These are phyloP conservation scores for Hystrix cristata DNA, from an alignment of 2,113 vertebrate species.

Conservation along the genomic window DNA sequence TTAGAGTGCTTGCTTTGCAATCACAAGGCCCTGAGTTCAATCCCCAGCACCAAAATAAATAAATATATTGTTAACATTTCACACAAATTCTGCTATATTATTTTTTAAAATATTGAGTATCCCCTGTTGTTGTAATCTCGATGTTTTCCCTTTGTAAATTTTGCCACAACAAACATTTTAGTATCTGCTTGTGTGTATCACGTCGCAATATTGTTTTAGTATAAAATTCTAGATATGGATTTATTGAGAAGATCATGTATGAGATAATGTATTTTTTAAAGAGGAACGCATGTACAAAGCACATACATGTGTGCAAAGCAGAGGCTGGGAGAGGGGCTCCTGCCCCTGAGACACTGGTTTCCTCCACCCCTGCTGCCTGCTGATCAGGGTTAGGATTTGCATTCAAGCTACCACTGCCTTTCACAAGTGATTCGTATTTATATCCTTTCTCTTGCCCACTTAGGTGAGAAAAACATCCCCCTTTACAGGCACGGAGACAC, in stretches of 20 bases:
- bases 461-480: constrained; percentile 66
- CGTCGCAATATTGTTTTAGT: not conserved
- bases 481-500: constrained; percentile 34
- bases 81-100: not conserved
- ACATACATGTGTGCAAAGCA: not conserved
- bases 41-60: too few species aligned
- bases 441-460: constrained; percentile 29
- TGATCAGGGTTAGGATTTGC: not conserved
- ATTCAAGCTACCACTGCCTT: accelerated
- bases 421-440: not conserved
- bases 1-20: too few species aligned
- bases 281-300: not conserved
- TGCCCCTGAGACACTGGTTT: not conserved
- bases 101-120: not conserved
- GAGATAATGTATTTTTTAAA: not conserved
- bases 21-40: too few species aligned
- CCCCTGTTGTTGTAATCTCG: not conserved
- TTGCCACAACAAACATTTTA: not conserved
- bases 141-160: not conserved
- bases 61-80: not conserved
- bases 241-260: not conserved
- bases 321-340: not conserved
- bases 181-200: not conserved
- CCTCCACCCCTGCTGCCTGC: not conserved
- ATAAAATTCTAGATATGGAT: not conserved